Conservation (phyloP, 1,140 invertebrate genomes). For the Drosophila oshimai region DNA sequence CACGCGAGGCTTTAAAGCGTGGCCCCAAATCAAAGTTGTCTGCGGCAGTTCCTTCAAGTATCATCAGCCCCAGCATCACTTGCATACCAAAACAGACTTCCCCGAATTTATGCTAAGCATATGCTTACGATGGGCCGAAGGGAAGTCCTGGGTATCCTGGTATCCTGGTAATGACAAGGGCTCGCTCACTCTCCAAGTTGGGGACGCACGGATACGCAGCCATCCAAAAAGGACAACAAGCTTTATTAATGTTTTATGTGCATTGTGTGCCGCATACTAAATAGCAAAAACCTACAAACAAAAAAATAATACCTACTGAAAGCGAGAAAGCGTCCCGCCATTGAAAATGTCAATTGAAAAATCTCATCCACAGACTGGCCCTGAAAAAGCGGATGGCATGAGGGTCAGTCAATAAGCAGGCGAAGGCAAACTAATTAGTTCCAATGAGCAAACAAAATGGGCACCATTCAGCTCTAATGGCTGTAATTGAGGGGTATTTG, state of each 20-base stretch:
- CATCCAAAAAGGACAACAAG: slow-evolving; percentile 78
- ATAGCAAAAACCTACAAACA: slow-evolving; percentile 7
- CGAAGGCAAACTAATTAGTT: slow-evolving; percentile 78
- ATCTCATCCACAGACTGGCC: slow-evolving; percentile 29
- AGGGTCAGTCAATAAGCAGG: slow-evolving; percentile 60
- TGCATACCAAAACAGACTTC: slow-evolving; percentile 51
- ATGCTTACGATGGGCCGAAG: slow-evolving; percentile 35
- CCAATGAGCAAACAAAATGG: slow-evolving; percentile 69
- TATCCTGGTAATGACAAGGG: slow-evolving; percentile 75
- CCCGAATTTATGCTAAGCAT: slow-evolving; percentile 76
- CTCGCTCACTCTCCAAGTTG: slow-evolving; percentile 23
- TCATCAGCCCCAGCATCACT: slow-evolving; percentile 40
- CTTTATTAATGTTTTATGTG: slow-evolving; percentile 81
- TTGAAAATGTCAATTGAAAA: slow-evolving; percentile 77
- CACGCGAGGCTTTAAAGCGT: slow-evolving; percentile 42
- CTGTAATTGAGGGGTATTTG: slow-evolving; percentile 1
- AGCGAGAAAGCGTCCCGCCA: neutral
- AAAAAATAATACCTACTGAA: neutral
- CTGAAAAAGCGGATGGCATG: neutral
- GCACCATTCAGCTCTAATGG: slow-evolving; percentile 41
- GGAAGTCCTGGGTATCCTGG: slow-evolving; percentile 11
- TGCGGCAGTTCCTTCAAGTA: slow-evolving; percentile 38
- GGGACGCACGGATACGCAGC: slow-evolving; percentile 42
- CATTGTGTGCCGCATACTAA: slow-evolving; percentile 77
- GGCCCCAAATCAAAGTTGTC: slow-evolving; percentile 67